phyloP scores from a whole-genome alignment of 2,797 vertebrate genomes.

The Microhierax caerulescens region DNA sequence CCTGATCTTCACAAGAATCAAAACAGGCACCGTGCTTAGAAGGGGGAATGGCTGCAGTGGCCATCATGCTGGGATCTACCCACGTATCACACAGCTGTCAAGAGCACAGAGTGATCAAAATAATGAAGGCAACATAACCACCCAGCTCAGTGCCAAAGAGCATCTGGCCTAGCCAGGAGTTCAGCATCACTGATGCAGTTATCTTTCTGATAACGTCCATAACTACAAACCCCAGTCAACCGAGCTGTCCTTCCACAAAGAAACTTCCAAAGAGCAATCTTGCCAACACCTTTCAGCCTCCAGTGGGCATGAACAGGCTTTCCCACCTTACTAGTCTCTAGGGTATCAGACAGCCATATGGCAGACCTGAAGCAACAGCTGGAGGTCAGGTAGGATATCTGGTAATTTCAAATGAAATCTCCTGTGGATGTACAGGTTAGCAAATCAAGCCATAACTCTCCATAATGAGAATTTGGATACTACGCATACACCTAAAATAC shows the following conservation, averaged over 20 bases:
- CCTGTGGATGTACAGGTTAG: background rate
- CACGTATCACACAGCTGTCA: background rate
- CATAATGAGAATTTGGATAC: background rate
- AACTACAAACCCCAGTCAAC: background rate
- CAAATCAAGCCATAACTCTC: background rate
- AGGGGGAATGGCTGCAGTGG: background rate
- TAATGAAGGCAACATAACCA: background rate
- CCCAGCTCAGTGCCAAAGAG: background rate
- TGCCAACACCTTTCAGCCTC: background rate
- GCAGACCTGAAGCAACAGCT: background rate
- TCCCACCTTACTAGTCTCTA: background rate
- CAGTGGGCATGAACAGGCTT: background rate
- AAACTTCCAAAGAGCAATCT: background rate
- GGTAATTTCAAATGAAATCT: background rate
- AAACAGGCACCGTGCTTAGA: background rate
- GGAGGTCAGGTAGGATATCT: background rate
- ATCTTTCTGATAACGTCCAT: background rate
- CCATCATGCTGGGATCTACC: background rate
- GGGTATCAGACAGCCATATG: background rate
- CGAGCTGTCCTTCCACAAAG: background rate
- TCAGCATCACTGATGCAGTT: background rate
- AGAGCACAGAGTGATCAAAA: background rate
- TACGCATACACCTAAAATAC: background rate
- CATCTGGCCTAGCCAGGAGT: background rate
- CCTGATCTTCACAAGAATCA: background rate